Base-by-base conservation (phyloP, 1,140 invertebrate genomes). In the Philaenus spumarius region DNA sequence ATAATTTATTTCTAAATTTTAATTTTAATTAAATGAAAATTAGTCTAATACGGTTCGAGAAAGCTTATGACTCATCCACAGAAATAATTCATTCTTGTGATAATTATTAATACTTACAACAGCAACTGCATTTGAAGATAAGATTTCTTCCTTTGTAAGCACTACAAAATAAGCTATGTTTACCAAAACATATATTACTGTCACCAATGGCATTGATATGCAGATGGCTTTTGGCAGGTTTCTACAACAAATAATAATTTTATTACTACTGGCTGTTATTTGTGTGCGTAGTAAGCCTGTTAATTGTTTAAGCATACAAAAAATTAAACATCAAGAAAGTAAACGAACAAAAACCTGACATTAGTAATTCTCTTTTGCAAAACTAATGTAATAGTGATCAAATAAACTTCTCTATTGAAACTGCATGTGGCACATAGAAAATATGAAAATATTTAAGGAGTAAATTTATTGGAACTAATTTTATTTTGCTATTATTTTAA, bases 161-260 rank as follows among this genome's bases (percentile, higher is more conserved):
- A 96, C 91, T 17, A 87, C 84, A 68, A 96, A 90, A 73, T 95
- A 97, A 14, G 93, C 90, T 19, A 96, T 70, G 71, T 97, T 97
- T 1, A 92, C 89, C 5, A 96, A 72, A 14, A 93, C 84, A 69
- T 95, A 97, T 57, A 96, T 86, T 0, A 87, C 67, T 0, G 93
- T 96, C 1, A 96, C 90, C 4, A 95, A 72, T 0, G 92, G 92
- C 78, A 97, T 80, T 0, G 93, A 95, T 64, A 96, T 92, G 69
- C 85, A 90, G 66, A 97, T 95, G 0, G 94, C 91, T 48, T 81
- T 77, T 2, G 92, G 93, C 1, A 96, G 76, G 77, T 95, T 96
- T 67, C 89, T 93, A 68, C 23, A 66, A 60, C 45, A 50, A 47
- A 58, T 23, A 45, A 39, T 15, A 35, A 46, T 23, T n/a, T n/a